Percentiles rank a stretch among this genome's conserved stretches.
These are phyloP conservation scores for Zoanthus solanderi DNA, from an alignment of 92 coral and sea anemone genomes.

Conservation along the genomic window DNA sequence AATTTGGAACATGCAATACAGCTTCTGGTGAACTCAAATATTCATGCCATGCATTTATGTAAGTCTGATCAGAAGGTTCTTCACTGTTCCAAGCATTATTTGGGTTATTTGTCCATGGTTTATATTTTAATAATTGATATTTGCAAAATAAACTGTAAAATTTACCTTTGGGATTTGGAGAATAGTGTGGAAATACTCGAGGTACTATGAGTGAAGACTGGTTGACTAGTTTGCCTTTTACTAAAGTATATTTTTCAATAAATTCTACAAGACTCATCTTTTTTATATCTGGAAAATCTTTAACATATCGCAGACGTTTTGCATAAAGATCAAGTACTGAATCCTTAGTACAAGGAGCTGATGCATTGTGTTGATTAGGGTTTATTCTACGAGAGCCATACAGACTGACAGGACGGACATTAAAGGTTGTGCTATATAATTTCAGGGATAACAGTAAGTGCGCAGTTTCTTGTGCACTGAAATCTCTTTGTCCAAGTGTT, in stretches of 20 bases:
- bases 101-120: slow-evolving; percentile 64
- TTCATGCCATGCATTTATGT: slow-evolving; percentile 42
- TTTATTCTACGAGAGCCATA: slow-evolving; percentile 56
- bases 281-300: slow-evolving; percentile 56
- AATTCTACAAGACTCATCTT: slow-evolving; percentile 52
- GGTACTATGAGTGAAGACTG: slow-evolving; percentile 59
- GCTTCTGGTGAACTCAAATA: slow-evolving; percentile 45
- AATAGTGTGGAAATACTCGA: slow-evolving; percentile 53
- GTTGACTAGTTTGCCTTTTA: slow-evolving; percentile 53
- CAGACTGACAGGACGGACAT: slow-evolving; percentile 58
- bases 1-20: slow-evolving; percentile 55
- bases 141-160: slow-evolving; percentile 56
- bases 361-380: slow-evolving; percentile 33
- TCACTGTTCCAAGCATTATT: slow-evolving; percentile 39
- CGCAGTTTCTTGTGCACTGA: slow-evolving; percentile 37
- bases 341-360: slow-evolving; percentile 55
- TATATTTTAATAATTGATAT: slow-evolving; percentile 60
- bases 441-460: slow-evolving; percentile 20
- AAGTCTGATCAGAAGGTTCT: slow-evolving; percentile 44
- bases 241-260: slow-evolving; percentile 42
- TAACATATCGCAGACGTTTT: slow-evolving; percentile 44
- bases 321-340: slow-evolving; percentile 64
- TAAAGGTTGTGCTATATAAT: slow-evolving; percentile 59
- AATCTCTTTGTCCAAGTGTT: too few relatives aligned
- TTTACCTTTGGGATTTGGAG: slow-evolving; percentile 60